Base-by-base conservation (phyloP, 2,888 invertebrate genomes). In the Diaphora mendica region DNA sequence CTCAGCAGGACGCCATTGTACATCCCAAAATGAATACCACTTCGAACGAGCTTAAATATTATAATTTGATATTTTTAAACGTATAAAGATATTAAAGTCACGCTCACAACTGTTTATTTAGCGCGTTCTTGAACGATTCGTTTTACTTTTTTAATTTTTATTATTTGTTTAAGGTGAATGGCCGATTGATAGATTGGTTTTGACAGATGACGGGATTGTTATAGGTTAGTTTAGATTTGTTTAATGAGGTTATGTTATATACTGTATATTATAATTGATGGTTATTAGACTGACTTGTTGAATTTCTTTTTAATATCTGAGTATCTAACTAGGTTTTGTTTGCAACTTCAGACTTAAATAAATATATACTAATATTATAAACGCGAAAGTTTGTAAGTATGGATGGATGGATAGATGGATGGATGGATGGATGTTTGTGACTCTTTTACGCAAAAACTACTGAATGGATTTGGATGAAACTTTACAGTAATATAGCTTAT, bases 11-110 rank as follows among this genome's bases (percentile, higher is more conserved):
- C 84, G 79, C 91, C 93, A 90, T 95, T 95, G 94, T 95, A 88
- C 85, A 77, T 75, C 82, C 90, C 92, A 91, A 95, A 95, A 95
- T 94, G 95, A 92, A 92, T 89, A 91, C 81, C 84, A 86, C 86
- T 87, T 86, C 91, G 70, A 90, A 91, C 92, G 80, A 92, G 91
- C 90, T 93, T 94, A 94, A 75, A 95, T 95, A 95, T 95, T 95
- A 95, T 95, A 95, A 95, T 95, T 95, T 95, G 95, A 95, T 95
- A 95, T 95, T 95, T 94, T 93, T 90, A 93, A 94, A 93, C 90
- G 94, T 91, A 95, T 95, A 94, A 92, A 95, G 94, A 95, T 95
- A 95, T 95, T 94, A 94, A 94, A 94, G 93, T 95, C 95, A 94
- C 94, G 94, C 92, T 92, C 89, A 77, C 77, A 85, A 93, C 94